Conservation (phyloP, 2,888 invertebrate species). For the Pecten maximus region DNA sequence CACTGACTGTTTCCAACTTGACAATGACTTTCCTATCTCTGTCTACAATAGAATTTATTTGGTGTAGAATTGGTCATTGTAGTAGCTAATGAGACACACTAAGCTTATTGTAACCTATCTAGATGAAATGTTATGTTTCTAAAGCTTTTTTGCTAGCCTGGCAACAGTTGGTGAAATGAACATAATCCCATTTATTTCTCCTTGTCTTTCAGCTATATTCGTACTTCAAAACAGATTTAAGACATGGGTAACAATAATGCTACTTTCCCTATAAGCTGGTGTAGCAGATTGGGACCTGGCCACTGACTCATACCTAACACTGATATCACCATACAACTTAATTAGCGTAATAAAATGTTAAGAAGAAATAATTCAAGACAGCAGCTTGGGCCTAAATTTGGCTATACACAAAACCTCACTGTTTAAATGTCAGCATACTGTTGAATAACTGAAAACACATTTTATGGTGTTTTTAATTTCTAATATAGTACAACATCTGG, state of each 20-base stretch:
- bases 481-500: constrained; percentile 22
- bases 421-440: constrained; percentile 22
- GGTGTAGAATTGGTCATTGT: background rate
- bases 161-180: background rate
- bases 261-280: background rate
- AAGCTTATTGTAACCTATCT: background rate
- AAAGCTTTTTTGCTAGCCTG: background rate
- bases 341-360: constrained; percentile 24
- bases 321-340: background rate
- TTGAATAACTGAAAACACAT: constrained; percentile 18
- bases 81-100: background rate
- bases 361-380: constrained; percentile 26
- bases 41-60: background rate
- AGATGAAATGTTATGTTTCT: constrained; percentile 15
- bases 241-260: background rate
- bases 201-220: constrained; percentile 13
- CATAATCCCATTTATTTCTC: constrained; percentile 18
- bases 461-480: constrained; percentile 35
- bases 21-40: background rate
- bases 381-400: constrained; percentile 28
- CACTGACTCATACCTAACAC: background rate
- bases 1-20: too few species aligned
- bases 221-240: background rate
- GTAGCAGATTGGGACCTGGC: background rate
- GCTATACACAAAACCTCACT: constrained; percentile 5